These are phyloP conservation scores for Campaea margaritaria DNA, from an alignment of 2,888 invertebrate species.

Conservation along the genomic window DNA sequence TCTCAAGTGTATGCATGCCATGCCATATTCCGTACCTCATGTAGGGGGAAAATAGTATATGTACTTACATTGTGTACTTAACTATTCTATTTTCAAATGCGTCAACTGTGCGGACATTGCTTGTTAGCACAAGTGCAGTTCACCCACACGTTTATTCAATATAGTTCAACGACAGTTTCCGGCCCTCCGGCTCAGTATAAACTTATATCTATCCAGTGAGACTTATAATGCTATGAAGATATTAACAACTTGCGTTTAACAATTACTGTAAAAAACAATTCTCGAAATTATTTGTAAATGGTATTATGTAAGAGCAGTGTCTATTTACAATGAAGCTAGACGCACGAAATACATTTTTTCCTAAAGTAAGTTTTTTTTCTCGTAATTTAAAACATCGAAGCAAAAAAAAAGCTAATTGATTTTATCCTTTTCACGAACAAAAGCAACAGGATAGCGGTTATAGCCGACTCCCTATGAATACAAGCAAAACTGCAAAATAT, in stretches of 20 bases:
- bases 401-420: constrained; percentile 50
- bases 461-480: background rate
- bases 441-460: constrained; percentile 18
- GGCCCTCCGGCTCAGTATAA: background rate
- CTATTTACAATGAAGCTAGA: constrained; percentile 76
- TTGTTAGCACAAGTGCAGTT: too few relatives aligned
- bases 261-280: constrained; percentile 47
- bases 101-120: too few relatives aligned
- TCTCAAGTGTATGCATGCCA: too few relatives aligned
- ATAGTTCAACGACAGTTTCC: too few relatives aligned
- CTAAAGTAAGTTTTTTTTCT: constrained; percentile 46
- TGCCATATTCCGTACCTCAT: too few relatives aligned
- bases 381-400: constrained; percentile 55
- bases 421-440: constrained; percentile 32
- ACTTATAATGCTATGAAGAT: constrained; percentile 40
- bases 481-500: constrained; percentile 23
- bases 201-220: constrained; percentile 31
- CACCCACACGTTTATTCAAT: too few relatives aligned
- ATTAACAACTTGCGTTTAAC: constrained; percentile 39
- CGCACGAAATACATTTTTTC: constrained; percentile 65
- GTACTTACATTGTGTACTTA: too few relatives aligned
- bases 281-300: constrained; percentile 44
- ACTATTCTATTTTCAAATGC: too few relatives aligned
- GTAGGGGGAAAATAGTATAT: too few relatives aligned
- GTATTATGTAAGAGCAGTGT: constrained; percentile 58